phyloP scores from a whole-genome alignment of 2,888 invertebrate genomes.

The Drosophila melanosoma region DNA sequence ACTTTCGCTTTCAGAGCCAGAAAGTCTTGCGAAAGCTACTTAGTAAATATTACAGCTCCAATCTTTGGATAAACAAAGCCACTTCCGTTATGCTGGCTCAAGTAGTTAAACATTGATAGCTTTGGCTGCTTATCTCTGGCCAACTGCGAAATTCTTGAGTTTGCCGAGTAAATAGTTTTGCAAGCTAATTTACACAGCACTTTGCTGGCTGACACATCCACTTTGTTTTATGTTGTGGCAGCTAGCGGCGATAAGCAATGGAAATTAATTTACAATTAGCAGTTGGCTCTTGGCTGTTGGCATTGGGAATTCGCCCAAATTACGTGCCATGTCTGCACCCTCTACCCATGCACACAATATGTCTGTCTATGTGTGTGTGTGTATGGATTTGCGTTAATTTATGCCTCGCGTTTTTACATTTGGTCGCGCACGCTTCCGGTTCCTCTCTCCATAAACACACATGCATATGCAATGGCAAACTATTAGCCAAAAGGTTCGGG shows the following conservation, averaged over 20 bases:
- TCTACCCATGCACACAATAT: not conserved
- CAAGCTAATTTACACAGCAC: slow-evolving; percentile 79
- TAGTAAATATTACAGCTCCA: slow-evolving; percentile 52
- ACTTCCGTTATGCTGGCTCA: slow-evolving; percentile 62
- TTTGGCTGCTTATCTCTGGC: slow-evolving; percentile 40
- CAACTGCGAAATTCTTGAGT: slow-evolving; percentile 71
- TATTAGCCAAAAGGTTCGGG: slow-evolving; percentile 54
- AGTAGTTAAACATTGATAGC: slow-evolving; percentile 51
- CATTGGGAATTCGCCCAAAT: slow-evolving; percentile 68
- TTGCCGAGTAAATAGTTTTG: slow-evolving; percentile 62
- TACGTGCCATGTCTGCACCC: slow-evolving; percentile 46
- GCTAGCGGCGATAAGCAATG: slow-evolving; percentile 66
- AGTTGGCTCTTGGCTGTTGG: slow-evolving; percentile 41
- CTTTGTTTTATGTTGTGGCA: slow-evolving; percentile 47
- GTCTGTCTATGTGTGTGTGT: not conserved
- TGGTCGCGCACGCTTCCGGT: slow-evolving; percentile 78
- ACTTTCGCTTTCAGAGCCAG: slow-evolving; percentile 44
- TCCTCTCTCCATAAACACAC: slow-evolving; percentile 41
- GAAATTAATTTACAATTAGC: slow-evolving; percentile 79
- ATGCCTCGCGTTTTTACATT: slow-evolving; percentile 78
- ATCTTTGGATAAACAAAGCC: slow-evolving; percentile 47
- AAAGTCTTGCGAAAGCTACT: slow-evolving; percentile 3
- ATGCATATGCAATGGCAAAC: slow-evolving; percentile 30
- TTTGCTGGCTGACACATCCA: slow-evolving; percentile 73
- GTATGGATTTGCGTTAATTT: slow-evolving; percentile 58